phyloP scores from a whole-genome alignment of 2,797 vertebrate genomes.

The Sebastes trivittatus region DNA sequence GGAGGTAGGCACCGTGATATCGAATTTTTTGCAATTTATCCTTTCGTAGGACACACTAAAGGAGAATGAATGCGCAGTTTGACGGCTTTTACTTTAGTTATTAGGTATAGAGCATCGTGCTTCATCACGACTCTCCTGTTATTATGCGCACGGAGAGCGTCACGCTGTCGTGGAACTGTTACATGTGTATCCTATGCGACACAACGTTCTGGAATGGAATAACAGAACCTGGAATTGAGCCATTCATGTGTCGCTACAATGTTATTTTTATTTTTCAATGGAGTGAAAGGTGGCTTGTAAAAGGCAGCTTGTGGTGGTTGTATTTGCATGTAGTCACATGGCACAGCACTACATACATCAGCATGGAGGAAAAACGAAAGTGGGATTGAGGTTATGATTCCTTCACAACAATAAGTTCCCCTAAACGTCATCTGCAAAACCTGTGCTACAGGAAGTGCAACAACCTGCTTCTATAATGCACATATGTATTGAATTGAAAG shows the following conservation, averaged over 20 bases:
- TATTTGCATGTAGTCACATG: conserved; percentile 7
- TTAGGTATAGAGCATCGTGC: background rate
- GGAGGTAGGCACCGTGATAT: conserved; percentile 52
- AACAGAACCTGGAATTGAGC: rapidly evolving
- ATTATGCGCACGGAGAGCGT: background rate
- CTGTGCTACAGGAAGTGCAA: too few relatives aligned
- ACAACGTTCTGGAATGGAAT: too few relatives aligned
- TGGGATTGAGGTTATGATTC: background rate
- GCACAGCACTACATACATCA: background rate
- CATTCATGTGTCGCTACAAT: background rate
- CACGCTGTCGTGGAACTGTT: background rate
- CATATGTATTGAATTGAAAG: too few relatives aligned
- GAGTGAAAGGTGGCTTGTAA: background rate
- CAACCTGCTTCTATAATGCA: background rate
- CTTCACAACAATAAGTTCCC: background rate
- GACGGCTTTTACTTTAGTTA: rapidly evolving
- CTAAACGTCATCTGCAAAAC: background rate
- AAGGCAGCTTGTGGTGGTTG: background rate
- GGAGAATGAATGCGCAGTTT: rapidly evolving
- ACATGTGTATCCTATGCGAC: background rate
- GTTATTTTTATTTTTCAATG: background rate
- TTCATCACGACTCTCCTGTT: background rate
- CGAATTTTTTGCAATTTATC: background rate
- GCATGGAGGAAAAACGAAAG: background rate
- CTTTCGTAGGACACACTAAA: rapidly evolving